Evolutionary conservation across 35 echinoderm and acorn worm species (phyloP).

Genomic region (Ptychodera flava): DNA sequence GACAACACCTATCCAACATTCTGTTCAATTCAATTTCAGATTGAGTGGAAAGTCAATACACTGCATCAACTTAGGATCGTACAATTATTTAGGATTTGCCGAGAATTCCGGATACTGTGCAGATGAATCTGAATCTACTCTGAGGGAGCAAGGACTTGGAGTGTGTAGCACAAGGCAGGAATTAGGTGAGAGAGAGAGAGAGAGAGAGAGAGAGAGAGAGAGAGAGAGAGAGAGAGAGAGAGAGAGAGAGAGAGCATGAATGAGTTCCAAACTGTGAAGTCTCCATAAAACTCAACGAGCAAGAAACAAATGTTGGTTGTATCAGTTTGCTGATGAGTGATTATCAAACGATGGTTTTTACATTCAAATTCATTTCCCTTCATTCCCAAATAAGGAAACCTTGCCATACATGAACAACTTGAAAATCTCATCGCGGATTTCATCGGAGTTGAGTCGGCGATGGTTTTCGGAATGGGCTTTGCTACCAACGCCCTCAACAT

Average conservation of each 20-base stretch:
- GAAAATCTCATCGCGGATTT: slow-evolving; percentile 73
- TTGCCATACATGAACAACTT: slow-evolving; percentile 60
- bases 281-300: no score
- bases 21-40: slow-evolving; percentile 58
- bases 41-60: slow-evolving; percentile 49
- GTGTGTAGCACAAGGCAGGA: slow-evolving; percentile 83
- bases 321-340: no score
- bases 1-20: no score
- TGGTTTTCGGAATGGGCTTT: slow-evolving; percentile 97
- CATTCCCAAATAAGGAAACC: slow-evolving; percentile 45
- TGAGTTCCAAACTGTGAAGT: no score
- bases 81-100: slow-evolving; percentile 94
- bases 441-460: slow-evolving; percentile 70
- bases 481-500: slow-evolving; percentile 95
- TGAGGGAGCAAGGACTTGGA: slow-evolving; percentile 59
- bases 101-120: slow-evolving; percentile 67
- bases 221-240: no score
- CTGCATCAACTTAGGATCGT: slow-evolving; percentile 78
- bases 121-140: slow-evolving; percentile 29
- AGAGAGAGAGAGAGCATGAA: no score
- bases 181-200: slow-evolving; percentile 80
- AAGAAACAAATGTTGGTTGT: no score
- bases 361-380: neutral
- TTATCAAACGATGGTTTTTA: no score
- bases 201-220: no score